Evolutionary conservation across 2,888 invertebrate species (phyloP), one percentile per base, ranked within the genome.

Genomic region (Molorchus minor): DNA sequence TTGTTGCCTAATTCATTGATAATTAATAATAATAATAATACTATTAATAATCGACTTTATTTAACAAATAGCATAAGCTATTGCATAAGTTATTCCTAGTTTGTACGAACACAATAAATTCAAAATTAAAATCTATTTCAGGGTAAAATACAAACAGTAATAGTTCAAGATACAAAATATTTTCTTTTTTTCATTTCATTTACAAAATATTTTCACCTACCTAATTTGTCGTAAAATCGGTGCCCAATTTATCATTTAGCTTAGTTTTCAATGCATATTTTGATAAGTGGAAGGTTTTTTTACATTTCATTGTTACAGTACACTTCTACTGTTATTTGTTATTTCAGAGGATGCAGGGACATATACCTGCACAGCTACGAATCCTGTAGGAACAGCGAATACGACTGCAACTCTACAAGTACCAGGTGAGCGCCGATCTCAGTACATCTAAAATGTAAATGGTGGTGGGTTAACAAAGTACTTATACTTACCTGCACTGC

Each of bases 301-400:
- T 19, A 43, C 25, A 30, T 30, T 5, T 12, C 29, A 29, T 41
- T 46, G 2, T 19, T 13, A 12, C 12, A 17, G 7, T 25, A 25
- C n/a, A n/a, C n/a, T n/a, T n/a, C n/a, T 16, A 15, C 33, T 47
- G 1, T n/a, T 3, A 8, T 3, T 10, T 25, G 17, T 36, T 38
- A 66, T 81, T 82, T 41, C 78, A 89, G 90, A 88, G 80, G 93
- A 95, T 82, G 87, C 88, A 74, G 94, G 93, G 62, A 86, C 85
- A 62, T 92, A 90, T 78, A 84, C 85, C 45, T 92, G 91, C 79
- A 86, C 87, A 52, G 92, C 91, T 53, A 86, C 86, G 60, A 92
- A 92, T 79, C 82, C 83, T 64, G 82, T 87, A 69, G 91, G 91
- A 57, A 84, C 85, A 45, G 85, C 86, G 53, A 86, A 84, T 72